phyloP scores from a whole-genome alignment of 2,888 invertebrate species.

The Polyommatus iphigenia region DNA sequence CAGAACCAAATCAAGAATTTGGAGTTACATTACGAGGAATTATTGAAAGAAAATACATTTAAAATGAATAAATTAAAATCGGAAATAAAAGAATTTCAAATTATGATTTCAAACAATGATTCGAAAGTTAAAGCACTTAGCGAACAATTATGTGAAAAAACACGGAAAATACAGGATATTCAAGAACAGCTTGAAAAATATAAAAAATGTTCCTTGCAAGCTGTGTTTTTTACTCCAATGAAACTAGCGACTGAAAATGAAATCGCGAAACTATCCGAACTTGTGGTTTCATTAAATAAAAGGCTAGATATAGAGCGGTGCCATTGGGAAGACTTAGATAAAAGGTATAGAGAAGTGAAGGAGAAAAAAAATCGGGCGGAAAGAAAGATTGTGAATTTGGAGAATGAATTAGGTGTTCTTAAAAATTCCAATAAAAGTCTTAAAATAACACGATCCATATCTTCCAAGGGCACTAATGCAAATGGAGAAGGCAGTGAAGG shows the following conservation, averaged over 20 bases:
- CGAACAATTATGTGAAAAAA: constrained; percentile 70
- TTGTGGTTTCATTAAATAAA: constrained; percentile 78
- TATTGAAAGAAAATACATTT: constrained; percentile 68
- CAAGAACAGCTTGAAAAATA: constrained; percentile 68
- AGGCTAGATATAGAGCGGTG: constrained; percentile 81
- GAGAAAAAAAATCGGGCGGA: constrained; percentile 72
- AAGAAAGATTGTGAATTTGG: constrained; percentile 52
- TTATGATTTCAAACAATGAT: constrained; percentile 70
- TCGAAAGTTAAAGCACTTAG: constrained; percentile 74
- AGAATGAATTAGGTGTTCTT: constrained; percentile 54
- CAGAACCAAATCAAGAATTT: constrained; percentile 75
- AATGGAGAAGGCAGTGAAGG: constrained; percentile 42
- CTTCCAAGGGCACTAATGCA: constrained; percentile 47
- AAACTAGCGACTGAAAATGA: constrained; percentile 82
- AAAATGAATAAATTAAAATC: constrained; percentile 73
- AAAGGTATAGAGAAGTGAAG: constrained; percentile 75
- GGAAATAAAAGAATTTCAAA: constrained; percentile 66
- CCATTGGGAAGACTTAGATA: constrained; percentile 80
- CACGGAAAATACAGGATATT: constrained; percentile 70
- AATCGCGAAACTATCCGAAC: constrained; percentile 79
- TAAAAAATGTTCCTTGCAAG: constrained; percentile 72
- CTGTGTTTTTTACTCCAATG: constrained; percentile 74
- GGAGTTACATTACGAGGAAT: constrained; percentile 72
- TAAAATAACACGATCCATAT: constrained; percentile 53
- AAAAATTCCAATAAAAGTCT: constrained; percentile 59